These are phyloP conservation scores for Zygothrica quintamaculata DNA, from an alignment of 2,888 invertebrate species.

Conservation along the genomic window DNA sequence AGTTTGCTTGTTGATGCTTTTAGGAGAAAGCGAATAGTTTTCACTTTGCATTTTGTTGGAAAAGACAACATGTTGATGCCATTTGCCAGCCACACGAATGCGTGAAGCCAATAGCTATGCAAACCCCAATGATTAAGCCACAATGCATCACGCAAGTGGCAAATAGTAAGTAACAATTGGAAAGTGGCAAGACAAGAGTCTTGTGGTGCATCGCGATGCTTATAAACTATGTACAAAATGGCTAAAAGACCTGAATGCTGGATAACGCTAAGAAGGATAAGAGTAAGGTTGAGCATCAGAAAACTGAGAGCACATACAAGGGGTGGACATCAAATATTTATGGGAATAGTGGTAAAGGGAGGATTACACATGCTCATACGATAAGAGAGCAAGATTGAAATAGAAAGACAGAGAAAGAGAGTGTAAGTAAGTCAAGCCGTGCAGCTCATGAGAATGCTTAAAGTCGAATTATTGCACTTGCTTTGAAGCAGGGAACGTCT, in stretches of 20 bases:
- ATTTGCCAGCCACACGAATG: slow-evolving; percentile 12
- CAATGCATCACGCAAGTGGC: slow-evolving; percentile 6
- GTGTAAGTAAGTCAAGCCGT: slow-evolving; percentile 37
- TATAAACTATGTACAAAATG: slow-evolving; percentile 6
- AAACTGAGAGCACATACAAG: too few species aligned
- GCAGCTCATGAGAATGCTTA: slow-evolving; percentile 61
- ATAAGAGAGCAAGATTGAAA: not conserved
- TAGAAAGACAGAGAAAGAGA: not conserved
- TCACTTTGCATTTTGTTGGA: slow-evolving; percentile 3
- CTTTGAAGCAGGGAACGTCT: slow-evolving; percentile 24
- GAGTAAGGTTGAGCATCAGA: slow-evolving; percentile 4
- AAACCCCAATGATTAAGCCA: slow-evolving; percentile 28
- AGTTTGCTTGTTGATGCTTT: slow-evolving; percentile 1
- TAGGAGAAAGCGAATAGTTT: slow-evolving; percentile 8
- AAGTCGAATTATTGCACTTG: slow-evolving; percentile 74
- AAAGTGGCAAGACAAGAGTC: slow-evolving; percentile 9
- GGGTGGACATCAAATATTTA: slow-evolving; percentile 41
- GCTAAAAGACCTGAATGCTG: not conserved
- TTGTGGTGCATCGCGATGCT: slow-evolving; percentile 14
- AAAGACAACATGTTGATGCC: slow-evolving; percentile 4
- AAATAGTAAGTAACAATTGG: not conserved
- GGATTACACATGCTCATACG: not conserved
- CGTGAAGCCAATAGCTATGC: slow-evolving; percentile 24
- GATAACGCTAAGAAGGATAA: slow-evolving; percentile 7
- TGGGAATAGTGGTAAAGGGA: slow-evolving; percentile 6